Evolutionary conservation across 2,113 vertebrate genomes (phyloP).

Genomic region (Chaetorhynchus papuensis): DNA sequence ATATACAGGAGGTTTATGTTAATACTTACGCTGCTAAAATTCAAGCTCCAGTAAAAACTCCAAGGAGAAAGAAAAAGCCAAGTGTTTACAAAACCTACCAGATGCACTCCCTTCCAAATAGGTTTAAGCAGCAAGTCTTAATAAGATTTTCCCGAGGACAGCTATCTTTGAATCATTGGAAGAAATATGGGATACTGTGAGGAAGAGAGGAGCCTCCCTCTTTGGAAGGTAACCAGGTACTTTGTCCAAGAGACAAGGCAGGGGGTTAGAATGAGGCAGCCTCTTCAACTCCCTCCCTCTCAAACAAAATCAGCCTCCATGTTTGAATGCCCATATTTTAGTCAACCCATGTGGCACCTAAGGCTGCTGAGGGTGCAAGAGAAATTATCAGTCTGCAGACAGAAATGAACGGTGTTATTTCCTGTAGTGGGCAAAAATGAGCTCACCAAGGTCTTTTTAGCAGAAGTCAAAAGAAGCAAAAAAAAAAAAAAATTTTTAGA

Average conservation of each 20-base stretch:
- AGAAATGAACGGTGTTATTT: neutral
- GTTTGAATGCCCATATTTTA: neutral
- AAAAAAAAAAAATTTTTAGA: neutral
- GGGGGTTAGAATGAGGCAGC: neutral
- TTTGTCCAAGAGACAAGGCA: neutral
- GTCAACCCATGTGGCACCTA: fast-evolving
- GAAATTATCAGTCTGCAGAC: neutral
- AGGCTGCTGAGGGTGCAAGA: neutral
- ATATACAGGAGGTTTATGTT: neutral
- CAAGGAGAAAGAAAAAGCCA: neutral
- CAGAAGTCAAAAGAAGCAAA: neutral
- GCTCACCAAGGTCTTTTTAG: neutral
- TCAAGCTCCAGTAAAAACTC: neutral
- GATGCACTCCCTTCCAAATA: neutral
- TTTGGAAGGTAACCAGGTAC: neutral
- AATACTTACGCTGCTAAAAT: neutral
- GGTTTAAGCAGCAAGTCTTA: neutral
- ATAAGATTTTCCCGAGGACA: neutral
- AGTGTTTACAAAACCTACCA: neutral
- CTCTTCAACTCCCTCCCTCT: neutral
- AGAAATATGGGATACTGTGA: neutral
- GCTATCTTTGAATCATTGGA: neutral
- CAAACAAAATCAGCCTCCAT: neutral
- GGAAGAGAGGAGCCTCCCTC: neutral
- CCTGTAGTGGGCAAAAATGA: neutral